phyloP scores from a whole-genome alignment of 1,140 invertebrate species.

The Solenopsis fugax region DNA sequence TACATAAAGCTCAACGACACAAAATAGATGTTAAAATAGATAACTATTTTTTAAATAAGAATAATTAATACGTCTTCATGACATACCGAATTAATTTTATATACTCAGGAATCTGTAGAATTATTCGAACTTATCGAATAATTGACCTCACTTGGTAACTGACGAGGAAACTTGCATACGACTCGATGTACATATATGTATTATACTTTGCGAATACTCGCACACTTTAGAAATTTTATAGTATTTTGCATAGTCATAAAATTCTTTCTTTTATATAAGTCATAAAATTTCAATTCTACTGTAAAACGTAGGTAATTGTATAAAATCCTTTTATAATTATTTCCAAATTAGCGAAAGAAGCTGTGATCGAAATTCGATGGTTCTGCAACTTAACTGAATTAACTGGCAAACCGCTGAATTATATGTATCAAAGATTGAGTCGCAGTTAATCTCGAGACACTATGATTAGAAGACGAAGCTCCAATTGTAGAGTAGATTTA shows the following conservation, averaged over 20 bases:
- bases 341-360: not conserved
- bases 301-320: not conserved
- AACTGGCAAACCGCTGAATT: not conserved
- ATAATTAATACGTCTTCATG: slow-evolving; percentile 9
- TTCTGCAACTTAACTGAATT: not conserved
- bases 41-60: not conserved
- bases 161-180: not conserved
- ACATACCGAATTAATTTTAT: not conserved
- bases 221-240: slow-evolving; percentile 13
- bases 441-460: not conserved
- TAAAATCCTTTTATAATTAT: not conserved
- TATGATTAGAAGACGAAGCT: slow-evolving; percentile 12
- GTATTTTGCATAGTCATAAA: slow-evolving; percentile 15
- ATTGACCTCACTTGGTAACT: not conserved
- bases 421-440: not conserved
- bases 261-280: not conserved
- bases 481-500: not conserved
- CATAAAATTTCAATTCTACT: not conserved
- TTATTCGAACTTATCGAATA: not conserved
- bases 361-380: not conserved
- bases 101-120: not conserved
- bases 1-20: not conserved
- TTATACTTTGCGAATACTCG: not conserved
- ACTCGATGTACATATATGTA: not conserved
- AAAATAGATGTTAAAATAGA: no score